These are phyloP conservation scores for Chaenocephalus aceratus DNA, from an alignment of 2,113 vertebrate species.

Conservation along the genomic window DNA sequence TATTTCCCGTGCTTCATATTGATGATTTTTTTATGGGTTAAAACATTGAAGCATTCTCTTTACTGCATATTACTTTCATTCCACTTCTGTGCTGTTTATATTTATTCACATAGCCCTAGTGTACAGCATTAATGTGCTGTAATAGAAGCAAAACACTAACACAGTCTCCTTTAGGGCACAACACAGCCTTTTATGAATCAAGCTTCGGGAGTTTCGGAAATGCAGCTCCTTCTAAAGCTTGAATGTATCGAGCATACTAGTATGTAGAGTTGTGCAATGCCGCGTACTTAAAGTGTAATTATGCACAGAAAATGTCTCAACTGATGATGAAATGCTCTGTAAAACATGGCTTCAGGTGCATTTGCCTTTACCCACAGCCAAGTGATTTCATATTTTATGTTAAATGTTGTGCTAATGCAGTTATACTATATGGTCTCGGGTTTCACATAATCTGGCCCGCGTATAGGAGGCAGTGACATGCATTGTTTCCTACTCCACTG, in stretches of 20 bases:
- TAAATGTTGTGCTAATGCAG: slow-evolving; percentile 43
- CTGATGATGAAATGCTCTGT: slow-evolving; percentile 71
- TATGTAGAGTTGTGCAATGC: slow-evolving; percentile 38
- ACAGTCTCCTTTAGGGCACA: slow-evolving; percentile 7
- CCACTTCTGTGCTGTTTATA: neutral
- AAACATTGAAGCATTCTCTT: slow-evolving; percentile 17
- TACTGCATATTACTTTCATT: slow-evolving; percentile 24
- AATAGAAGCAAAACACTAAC: slow-evolving; percentile 14
- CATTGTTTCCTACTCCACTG: slow-evolving; percentile 34
- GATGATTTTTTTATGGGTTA: slow-evolving; percentile 16
- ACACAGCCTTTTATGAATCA: neutral
- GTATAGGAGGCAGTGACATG: slow-evolving; percentile 31
- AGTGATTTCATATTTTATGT: slow-evolving; percentile 60
- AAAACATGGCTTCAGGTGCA: slow-evolving; percentile 54
- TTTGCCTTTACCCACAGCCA: slow-evolving; percentile 30
- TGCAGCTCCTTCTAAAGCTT: slow-evolving; percentile 12
- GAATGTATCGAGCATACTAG: slow-evolving; percentile 14
- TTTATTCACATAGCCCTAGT: slow-evolving; percentile 33
- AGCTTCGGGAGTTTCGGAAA: neutral
- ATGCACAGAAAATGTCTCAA: slow-evolving; percentile 44
- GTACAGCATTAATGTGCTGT: slow-evolving; percentile 11
- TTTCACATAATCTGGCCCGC: slow-evolving; percentile 45
- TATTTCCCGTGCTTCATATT: neutral
- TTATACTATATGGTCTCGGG: slow-evolving; percentile 30
- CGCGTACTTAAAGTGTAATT: slow-evolving; percentile 38